Conservation (phyloP, 2,797 vertebrate species). For the Poeciliopsis presidionis region DNA sequence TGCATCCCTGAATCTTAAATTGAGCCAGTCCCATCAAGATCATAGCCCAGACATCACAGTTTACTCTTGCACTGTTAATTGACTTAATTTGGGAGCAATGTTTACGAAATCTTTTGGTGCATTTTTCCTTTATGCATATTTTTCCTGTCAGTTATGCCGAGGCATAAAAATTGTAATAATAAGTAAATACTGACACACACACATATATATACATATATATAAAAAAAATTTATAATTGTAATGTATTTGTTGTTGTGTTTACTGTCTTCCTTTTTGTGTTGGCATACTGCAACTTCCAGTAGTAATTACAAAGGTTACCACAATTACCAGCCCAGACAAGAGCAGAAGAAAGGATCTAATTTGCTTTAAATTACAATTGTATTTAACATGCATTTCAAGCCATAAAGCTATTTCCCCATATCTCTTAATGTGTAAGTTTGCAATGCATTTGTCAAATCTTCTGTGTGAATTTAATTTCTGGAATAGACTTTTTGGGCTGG, state of each 20-base stretch:
- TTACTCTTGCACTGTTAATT: neutral
- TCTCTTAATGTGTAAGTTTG: neutral
- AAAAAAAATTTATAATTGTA: too few relatives aligned
- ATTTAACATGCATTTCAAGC: neutral
- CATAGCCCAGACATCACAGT: conserved; percentile 27
- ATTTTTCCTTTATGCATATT: neutral
- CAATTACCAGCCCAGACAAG: neutral
- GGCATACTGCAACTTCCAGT: too few relatives aligned
- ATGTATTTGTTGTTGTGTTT: neutral
- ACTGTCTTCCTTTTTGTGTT: neutral
- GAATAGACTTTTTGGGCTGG: neutral
- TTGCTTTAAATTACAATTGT: too few relatives aligned
- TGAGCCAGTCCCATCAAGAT: conserved; percentile 56
- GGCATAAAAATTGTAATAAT: neutral
- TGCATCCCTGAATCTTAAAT: conserved; percentile 51
- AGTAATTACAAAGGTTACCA: too few relatives aligned
- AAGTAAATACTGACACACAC: neutral
- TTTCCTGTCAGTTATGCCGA: neutral
- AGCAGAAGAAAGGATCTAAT: neutral
- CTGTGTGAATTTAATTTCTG: neutral
- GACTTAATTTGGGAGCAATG: neutral
- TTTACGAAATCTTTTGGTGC: neutral
- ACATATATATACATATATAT: too few relatives aligned
- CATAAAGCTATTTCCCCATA: neutral
- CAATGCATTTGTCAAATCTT: neutral